Conservation (phyloP, 2,888 invertebrate species). For the Octonoba sinensis region DNA sequence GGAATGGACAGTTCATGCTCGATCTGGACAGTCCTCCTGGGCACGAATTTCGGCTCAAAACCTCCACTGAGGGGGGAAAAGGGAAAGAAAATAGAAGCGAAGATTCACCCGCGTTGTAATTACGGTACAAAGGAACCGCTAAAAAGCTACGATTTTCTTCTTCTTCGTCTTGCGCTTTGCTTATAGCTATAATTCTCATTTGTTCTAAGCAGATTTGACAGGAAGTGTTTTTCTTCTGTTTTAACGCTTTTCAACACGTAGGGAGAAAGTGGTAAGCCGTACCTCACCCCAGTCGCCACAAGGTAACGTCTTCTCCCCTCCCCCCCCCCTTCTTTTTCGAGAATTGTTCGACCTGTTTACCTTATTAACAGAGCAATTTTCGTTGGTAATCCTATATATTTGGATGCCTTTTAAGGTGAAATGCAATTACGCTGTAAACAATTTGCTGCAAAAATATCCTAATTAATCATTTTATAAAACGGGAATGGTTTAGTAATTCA, state of each 20-base stretch:
- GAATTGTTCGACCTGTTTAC: too few species aligned
- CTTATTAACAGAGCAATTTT: too few species aligned
- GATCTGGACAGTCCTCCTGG: conserved; percentile 14
- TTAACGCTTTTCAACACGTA: conserved; percentile 56
- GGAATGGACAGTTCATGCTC: conserved; percentile 30
- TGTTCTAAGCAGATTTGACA: conserved; percentile 59
- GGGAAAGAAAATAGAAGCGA: not conserved
- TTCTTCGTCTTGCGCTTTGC: conserved; percentile 15
- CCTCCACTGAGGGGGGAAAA: not conserved
- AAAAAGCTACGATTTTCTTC: conserved; percentile 22
- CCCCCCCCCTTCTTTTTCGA: too few species aligned
- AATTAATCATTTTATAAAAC: too few species aligned
- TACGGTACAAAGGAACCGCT: conserved; percentile 58
- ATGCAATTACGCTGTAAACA: not conserved
- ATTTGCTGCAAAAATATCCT: too few species aligned
- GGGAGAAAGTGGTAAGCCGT: conserved; percentile 24
- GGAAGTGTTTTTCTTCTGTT: conserved; percentile 44
- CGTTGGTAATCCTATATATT: too few species aligned
- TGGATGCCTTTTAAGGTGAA: not conserved
- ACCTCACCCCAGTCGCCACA: too few species aligned
- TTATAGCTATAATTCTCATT: conserved; percentile 55
- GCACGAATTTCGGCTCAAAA: conserved; percentile 52
- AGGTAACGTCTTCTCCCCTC: too few species aligned
- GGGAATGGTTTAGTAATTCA: too few species aligned
- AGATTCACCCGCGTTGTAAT: conserved; percentile 45